Evolutionary conservation across 2,797 vertebrate species (phyloP).

Genomic region (Clarias fuscus): DNA sequence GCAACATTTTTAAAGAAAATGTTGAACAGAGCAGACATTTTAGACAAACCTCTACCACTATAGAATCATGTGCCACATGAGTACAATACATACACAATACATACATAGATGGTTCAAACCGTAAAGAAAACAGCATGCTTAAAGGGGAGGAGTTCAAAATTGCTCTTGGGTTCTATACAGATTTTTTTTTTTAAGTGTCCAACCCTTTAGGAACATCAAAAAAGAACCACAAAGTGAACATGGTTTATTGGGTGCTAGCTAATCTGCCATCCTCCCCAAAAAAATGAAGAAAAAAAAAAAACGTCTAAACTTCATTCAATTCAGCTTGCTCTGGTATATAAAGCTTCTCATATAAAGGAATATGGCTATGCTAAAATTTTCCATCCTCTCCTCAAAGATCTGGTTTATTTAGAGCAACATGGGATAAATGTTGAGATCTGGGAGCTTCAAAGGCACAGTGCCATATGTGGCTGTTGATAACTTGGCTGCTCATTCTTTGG

Average conservation of each 20-base stretch:
- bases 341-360: background rate
- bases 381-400: background rate
- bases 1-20: background rate
- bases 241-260: background rate
- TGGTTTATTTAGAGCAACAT: background rate
- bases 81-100: background rate
- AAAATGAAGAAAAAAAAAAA: no score
- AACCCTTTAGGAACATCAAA: background rate
- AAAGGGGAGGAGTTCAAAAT: background rate
- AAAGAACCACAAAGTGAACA: background rate
- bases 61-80: slow-evolving; percentile 30
- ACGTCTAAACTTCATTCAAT: background rate
- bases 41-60: slow-evolving; percentile 32
- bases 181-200: background rate
- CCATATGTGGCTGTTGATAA: slow-evolving; percentile 7
- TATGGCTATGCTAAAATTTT: background rate
- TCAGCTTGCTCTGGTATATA: slow-evolving; percentile 8
- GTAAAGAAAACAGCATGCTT: background rate
- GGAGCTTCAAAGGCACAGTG: background rate
- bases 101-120: background rate
- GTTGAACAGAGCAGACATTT: slow-evolving; percentile 6
- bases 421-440: background rate
- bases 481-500: slow-evolving; percentile 2
- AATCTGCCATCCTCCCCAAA: no score
- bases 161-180: background rate